Percentiles rank a stretch among this genome's conserved stretches.
phyloP scores from a whole-genome alignment of 2,888 invertebrate species.

The Phlogophora meticulosa region DNA sequence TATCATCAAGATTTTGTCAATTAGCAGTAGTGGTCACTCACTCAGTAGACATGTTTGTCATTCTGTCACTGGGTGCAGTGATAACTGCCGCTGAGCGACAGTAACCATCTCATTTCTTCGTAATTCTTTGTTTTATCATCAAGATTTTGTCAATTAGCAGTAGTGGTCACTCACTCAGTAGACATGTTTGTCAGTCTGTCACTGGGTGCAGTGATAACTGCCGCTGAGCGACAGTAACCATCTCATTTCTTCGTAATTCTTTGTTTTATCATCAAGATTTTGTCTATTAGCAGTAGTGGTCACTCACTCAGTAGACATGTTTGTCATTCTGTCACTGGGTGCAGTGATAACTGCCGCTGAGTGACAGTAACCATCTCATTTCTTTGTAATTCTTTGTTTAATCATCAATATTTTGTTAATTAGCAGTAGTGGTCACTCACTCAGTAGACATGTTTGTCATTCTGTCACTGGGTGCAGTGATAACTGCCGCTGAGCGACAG shows the following conservation, averaged over 20 bases:
- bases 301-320: constrained; percentile 53
- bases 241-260: constrained; percentile 46
- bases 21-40: constrained; percentile 27
- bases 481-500: constrained; percentile 41
- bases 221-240: neutral
- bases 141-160: too few relatives aligned
- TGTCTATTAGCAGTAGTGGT: constrained; percentile 4
- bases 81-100: constrained; percentile 45
- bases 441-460: constrained; percentile 65
- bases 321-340: constrained; percentile 51
- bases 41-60: constrained; percentile 65
- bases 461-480: constrained; percentile 70
- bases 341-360: constrained; percentile 16
- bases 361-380: constrained; percentile 1
- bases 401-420: too few relatives aligned
- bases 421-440: constrained; percentile 38
- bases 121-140: too few relatives aligned
- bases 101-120: too few relatives aligned
- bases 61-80: constrained; percentile 69
- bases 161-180: too few relatives aligned
- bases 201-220: constrained; percentile 6
- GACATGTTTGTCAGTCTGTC: neutral
- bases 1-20: neutral
- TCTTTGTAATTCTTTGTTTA: neutral
- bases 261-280: too few relatives aligned